Percentiles rank a stretch among this genome's conserved stretches.
These are phyloP conservation scores for Gila orcuttii DNA, from an alignment of 2,113 vertebrate genomes.

Conservation along the genomic window DNA sequence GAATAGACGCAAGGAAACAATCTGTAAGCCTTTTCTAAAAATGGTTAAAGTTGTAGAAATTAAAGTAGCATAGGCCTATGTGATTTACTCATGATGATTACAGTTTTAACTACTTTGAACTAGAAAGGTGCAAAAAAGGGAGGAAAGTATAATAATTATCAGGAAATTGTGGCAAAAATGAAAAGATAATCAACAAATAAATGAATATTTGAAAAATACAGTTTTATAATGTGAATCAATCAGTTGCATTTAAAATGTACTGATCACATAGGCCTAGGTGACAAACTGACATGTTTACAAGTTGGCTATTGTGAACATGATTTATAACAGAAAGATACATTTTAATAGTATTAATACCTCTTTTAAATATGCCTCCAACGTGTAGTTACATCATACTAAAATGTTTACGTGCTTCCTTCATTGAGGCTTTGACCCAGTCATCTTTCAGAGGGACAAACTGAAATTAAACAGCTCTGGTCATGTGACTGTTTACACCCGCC, in stretches of 20 bases:
- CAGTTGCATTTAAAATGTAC: background rate
- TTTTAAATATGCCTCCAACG: background rate
- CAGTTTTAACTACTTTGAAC: background rate
- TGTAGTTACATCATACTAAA: background rate
- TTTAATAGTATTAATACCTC: background rate
- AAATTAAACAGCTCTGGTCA: slow-evolving; percentile 21
- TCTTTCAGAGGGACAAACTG: slow-evolving; percentile 16
- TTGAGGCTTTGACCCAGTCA: background rate
- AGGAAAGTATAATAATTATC: background rate
- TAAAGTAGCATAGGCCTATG: background rate
- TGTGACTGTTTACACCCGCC: slow-evolving; percentile 32
- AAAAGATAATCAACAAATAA: background rate
- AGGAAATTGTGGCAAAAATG: background rate
- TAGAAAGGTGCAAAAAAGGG: background rate
- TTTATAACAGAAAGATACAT: background rate
- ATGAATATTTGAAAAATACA: background rate
- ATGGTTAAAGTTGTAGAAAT: background rate
- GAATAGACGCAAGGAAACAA: background rate
- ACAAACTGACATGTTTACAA: background rate
- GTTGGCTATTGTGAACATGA: background rate
- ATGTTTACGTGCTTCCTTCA: background rate
- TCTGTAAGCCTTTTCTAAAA: background rate
- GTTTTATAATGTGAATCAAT: background rate
- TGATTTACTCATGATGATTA: background rate
- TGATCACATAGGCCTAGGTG: background rate